These are phyloP conservation scores for Ptilonorhynchus violaceus DNA, from an alignment of 2,113 vertebrate genomes.

Conservation along the genomic window DNA sequence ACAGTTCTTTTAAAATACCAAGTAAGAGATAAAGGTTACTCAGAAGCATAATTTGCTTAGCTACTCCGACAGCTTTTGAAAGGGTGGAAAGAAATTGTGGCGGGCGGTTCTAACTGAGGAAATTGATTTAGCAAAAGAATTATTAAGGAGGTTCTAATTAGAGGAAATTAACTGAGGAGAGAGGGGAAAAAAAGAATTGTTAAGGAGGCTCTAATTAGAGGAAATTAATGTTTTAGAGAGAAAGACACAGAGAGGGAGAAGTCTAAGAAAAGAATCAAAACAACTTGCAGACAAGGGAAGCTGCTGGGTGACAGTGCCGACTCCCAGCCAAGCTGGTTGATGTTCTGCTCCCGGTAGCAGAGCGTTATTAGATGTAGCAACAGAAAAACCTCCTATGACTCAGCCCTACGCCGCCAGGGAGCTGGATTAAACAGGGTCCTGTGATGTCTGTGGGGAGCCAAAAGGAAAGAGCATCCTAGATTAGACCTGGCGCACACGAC, in stretches of 20 bases:
- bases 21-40: constrained; percentile 59
- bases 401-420: neutral
- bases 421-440: constrained; percentile 29
- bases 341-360: constrained; percentile 30
- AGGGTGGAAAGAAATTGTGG: constrained; percentile 40
- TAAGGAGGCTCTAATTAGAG: constrained; percentile 64
- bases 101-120: constrained; percentile 45
- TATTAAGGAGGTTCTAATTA: constrained; percentile 67
- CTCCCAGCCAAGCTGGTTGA: constrained; percentile 14
- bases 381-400: constrained; percentile 46
- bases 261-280: constrained; percentile 65
- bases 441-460: constrained; percentile 1
- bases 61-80: constrained; percentile 52
- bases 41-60: constrained; percentile 56
- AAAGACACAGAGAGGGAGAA: constrained; percentile 54
- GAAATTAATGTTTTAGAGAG: constrained; percentile 63
- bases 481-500: neutral
- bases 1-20: constrained; percentile 51
- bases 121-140: constrained; percentile 62
- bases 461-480: constrained; percentile 12
- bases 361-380: neutral
- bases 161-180: constrained; percentile 50
- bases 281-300: constrained; percentile 41
- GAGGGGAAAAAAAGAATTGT: constrained; percentile 9
- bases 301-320: constrained; percentile 18